phyloP scores from a whole-genome alignment of 1,140 invertebrate species.

The Drosophila seguyi region DNA sequence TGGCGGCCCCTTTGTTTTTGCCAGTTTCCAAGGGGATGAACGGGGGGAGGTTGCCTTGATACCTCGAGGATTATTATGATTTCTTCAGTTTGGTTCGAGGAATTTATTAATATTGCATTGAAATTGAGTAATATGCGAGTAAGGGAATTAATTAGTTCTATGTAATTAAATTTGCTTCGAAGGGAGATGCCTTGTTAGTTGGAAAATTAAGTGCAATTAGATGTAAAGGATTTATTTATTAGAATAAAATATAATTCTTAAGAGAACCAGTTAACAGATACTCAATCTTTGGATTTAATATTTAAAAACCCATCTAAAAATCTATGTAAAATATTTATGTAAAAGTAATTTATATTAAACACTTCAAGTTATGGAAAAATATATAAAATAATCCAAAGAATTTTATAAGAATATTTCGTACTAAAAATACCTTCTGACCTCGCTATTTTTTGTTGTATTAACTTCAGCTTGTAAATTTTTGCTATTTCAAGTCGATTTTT shows the following conservation, averaged over 20 bases:
- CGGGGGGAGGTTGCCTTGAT: slow-evolving; percentile 13
- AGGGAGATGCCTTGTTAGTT: background rate
- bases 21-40: slow-evolving; percentile 13
- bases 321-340: background rate
- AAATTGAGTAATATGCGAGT: background rate
- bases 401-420: background rate
- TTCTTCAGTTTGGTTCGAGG: background rate
- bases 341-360: background rate
- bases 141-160: background rate
- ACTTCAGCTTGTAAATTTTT: background rate
- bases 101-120: background rate
- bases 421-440: background rate
- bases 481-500: background rate
- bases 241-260: background rate
- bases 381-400: background rate
- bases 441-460: background rate
- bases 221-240: too few relatives aligned
- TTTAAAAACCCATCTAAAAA: background rate
- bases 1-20: slow-evolving; percentile 37
- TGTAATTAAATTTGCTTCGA: background rate
- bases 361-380: background rate
- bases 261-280: background rate
- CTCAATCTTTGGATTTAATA: background rate
- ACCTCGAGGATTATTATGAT: slow-evolving; percentile 7
- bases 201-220: too few relatives aligned